Base-by-base conservation (phyloP, 2,113 vertebrate species). In the Suncus etruscus region DNA sequence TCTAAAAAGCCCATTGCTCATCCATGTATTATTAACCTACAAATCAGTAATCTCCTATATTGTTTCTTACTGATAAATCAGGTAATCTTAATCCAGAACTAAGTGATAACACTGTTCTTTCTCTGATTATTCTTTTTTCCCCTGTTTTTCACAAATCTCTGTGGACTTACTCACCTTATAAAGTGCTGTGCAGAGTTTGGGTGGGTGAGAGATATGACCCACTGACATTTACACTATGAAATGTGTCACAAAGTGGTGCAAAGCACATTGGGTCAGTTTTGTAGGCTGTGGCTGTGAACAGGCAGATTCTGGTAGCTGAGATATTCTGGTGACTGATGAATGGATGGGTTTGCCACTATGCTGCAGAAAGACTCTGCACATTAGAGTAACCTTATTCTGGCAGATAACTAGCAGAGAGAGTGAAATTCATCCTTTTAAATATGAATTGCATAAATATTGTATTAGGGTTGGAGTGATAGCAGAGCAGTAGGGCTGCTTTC, bases 81-180 rank as follows among this genome's bases (percentile, higher is more conserved):
- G 54, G 10, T 87, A 75, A 79, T 32, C 68, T 68, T 89, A 50
- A 73, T 11, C 65, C 77, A 78, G 39, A 45, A 31, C 29, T 65
- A 50, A 87, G 51, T 50, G 68, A 70, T 58, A 66, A 69, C 12
- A 61, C 27, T 45, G 32, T 47, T 77, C 92, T 85, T 74, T 83
- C 65, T 87, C 83, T 29, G n/a, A 3, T 86, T 47, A 68, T 79
- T 88, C 70, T 90, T 89, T 90, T 29, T 15, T 29, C 29, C 24
- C 61, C 5, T 82, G 29, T 76, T 77, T 18, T 72, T 89, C 18
- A 11, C 29, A 69, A 5, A 83, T 69, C 31, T 74, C 18, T 75
- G 45, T 75, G 47, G 12, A 11, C 9, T 86, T 45, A n/a, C 45
- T 91, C n/a, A 87, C 45, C 4, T 15, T 3, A 18, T 4, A 39